Evolutionary conservation across 2,113 vertebrate genomes (phyloP).

Genomic region (Haliaeetus leucogaster): DNA sequence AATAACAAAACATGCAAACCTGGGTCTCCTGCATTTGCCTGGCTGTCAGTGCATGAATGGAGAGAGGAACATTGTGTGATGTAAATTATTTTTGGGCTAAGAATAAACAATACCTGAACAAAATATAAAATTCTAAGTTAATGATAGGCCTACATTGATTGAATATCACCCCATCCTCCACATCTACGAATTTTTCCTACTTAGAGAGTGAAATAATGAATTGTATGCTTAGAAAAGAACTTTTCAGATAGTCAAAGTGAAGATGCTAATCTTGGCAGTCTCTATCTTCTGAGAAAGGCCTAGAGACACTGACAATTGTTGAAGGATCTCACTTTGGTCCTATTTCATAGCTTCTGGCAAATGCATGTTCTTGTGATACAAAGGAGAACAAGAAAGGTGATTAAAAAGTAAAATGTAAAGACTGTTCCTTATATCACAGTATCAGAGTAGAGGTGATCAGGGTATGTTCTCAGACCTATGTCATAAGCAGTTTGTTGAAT

Average conservation of each 20-base stretch:
- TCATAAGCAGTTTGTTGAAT: rapidly evolving
- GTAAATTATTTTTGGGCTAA: neutral
- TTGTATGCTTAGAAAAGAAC: neutral
- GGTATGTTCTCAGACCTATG: neutral
- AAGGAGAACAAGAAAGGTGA: neutral
- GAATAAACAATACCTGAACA: neutral
- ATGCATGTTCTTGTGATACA: neutral
- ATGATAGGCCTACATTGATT: neutral
- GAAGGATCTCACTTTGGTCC: neutral
- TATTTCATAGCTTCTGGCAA: neutral
- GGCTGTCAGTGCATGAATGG: neutral
- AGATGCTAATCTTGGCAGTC: neutral
- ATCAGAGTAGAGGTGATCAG: neutral
- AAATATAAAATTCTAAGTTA: neutral
- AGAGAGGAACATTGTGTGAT: neutral
- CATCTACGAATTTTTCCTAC: neutral
- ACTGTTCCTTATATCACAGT: neutral
- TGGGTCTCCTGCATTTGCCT: neutral
- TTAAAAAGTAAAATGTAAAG: neutral
- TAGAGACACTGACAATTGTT: neutral
- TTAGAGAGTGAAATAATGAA: neutral
- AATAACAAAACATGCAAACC: neutral
- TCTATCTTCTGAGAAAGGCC: neutral
- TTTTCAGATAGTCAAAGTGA: neutral
- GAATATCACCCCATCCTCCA: neutral